A percentile compares a stretch with the other conserved stretches of the same genome.
Conservation (phyloP, 2,113 vertebrate genomes). For the Lycaon pictus region DNA sequence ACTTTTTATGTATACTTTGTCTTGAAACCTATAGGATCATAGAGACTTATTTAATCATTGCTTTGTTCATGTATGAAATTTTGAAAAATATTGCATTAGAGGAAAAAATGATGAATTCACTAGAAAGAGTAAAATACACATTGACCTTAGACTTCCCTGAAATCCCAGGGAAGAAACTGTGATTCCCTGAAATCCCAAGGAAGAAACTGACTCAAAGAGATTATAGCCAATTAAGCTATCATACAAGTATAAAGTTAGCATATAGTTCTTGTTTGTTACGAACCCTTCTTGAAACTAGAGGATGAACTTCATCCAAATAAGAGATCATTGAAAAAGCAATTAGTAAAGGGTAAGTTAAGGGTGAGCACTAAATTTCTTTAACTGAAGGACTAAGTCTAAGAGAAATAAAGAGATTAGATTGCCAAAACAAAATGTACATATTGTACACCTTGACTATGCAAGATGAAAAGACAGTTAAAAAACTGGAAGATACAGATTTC, state of each 20-base stretch:
- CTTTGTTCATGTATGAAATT: background rate
- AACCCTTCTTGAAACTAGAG: background rate
- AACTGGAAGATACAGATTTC: background rate
- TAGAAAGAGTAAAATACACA: background rate
- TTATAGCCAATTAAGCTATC: background rate
- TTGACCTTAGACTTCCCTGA: conserved; percentile 1
- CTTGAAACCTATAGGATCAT: background rate
- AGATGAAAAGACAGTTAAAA: background rate
- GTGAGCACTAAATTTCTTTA: background rate
- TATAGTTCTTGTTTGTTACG: background rate
- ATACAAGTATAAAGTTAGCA: background rate
- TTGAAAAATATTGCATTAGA: background rate
- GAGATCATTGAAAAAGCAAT: background rate
- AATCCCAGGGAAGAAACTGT: background rate
- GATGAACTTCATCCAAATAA: background rate
- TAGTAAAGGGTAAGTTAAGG: background rate
- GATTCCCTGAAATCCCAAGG: background rate
- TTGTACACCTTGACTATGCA: background rate
- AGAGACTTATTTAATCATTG: background rate
- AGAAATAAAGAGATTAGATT: background rate
- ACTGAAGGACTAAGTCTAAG: background rate
- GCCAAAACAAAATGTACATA: background rate
- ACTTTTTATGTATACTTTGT: background rate
- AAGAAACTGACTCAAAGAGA: background rate
- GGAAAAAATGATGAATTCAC: background rate